Evolutionary conservation across 2,797 vertebrate species (phyloP), one percentile per base, ranked within the genome.

Genomic region (Sebastes nivosus): DNA sequence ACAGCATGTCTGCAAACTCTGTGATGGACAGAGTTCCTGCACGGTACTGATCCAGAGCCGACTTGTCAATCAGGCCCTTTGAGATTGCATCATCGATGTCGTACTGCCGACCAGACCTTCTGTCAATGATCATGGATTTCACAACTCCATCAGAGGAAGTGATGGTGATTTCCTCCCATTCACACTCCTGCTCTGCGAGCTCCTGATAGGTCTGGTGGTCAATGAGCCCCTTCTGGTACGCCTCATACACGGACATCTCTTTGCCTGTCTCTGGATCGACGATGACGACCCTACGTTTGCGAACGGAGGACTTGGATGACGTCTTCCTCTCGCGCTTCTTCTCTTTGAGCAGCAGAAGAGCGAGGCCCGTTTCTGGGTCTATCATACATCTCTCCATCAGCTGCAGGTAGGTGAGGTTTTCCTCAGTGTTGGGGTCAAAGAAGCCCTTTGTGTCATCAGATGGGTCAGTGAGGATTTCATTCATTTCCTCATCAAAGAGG

Each of bases 151-250:
- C 98, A 0, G 97, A 97, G 60, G 98, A 99, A n/a, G 98, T 98
- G 87, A 95, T 98, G 71, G 98, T 99, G 86, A 99, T 97, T 93
- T 99, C 99, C 74, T 99, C 99, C 99, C 99, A 99, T 90, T 99
- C 99, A 0, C 99, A 99, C 88, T 99, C 99, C 89, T 99, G 99
- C 80, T 99, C 99, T 0, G 98, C 96, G 32, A 99, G 95, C 91
- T 99, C 98, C 18, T 97, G 89, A 79, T 99, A 99, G 0, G 98
- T 99, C 94, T 99, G 98, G 90, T 99, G 98, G 93, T 99, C 99
- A 1, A 99, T 99, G 52, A 99, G 97, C 8, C 98, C 98, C 90
- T 99, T 99, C 89, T 97, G 97, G 86, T 99, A 99, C 0, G 99
- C 99, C 79, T 99, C 98, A 0, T 98, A 99, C 22, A 99, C 99